Percentiles rank a stretch among this genome's conserved stretches.
These are phyloP conservation scores for Philereme vetulata DNA, from an alignment of 2,888 invertebrate genomes.

Conservation along the genomic window DNA sequence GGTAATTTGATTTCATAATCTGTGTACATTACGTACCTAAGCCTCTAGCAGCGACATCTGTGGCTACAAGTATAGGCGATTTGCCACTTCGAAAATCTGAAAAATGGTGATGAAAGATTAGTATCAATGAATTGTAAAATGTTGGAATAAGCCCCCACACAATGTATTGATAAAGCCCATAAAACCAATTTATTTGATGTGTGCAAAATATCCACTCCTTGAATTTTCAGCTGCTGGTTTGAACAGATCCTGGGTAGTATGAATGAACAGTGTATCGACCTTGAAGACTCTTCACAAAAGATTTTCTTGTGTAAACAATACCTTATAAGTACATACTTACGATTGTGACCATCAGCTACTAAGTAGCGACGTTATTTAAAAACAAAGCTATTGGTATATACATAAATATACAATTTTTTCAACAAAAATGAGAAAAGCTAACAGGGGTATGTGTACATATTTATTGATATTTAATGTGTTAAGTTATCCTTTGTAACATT, in stretches of 20 bases:
- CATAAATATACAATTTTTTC: slow-evolving; percentile 17
- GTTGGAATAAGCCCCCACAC: slow-evolving; percentile 3
- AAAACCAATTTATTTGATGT: background rate
- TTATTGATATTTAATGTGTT: too few species aligned
- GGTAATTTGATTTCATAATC: too few species aligned
- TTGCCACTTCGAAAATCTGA: slow-evolving; percentile 93
- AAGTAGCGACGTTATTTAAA: background rate
- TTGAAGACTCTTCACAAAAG: background rate
- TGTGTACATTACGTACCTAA: slow-evolving; percentile 87
- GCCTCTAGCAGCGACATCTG: slow-evolving; percentile 97
- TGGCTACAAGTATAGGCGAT: slow-evolving; percentile 95
- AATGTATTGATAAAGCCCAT: slow-evolving; percentile 2
- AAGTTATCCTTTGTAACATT: too few species aligned
- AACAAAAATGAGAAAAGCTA: slow-evolving; percentile 23
- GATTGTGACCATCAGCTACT: background rate
- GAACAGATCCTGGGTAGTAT: slow-evolving; percentile 8
- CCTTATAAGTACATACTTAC: slow-evolving; percentile 12
- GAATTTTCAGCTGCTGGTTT: slow-evolving; percentile 6
- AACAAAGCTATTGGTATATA: slow-evolving; percentile 12
- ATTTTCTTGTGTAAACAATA: background rate
- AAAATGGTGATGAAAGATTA: slow-evolving; percentile 52
- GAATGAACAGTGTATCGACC: slow-evolving; percentile 4
- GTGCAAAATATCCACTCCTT: slow-evolving; percentile 3
- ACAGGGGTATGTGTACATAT: slow-evolving; percentile 10
- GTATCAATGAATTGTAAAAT: background rate